phyloP scores from a whole-genome alignment of 2,888 invertebrate species.

The Nomada ruficornis region DNA sequence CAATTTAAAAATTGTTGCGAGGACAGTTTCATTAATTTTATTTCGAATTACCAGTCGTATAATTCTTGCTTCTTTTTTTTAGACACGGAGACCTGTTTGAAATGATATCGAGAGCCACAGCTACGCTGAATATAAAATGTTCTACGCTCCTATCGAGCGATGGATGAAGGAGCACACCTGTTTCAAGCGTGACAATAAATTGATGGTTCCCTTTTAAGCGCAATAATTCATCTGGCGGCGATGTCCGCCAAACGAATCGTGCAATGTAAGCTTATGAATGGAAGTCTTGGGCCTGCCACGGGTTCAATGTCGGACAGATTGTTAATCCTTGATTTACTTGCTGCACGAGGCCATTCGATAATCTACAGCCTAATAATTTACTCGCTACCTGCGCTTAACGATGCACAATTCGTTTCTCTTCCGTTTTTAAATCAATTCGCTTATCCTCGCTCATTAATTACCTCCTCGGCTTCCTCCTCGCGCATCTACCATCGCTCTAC shows the following conservation, averaged over 20 bases:
- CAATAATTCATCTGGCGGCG: slow-evolving; percentile 18
- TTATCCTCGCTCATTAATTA: background rate
- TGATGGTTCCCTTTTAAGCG: slow-evolving; percentile 25
- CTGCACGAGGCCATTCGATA: background rate
- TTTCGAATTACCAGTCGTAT: too few relatives aligned
- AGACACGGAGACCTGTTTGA: too few relatives aligned
- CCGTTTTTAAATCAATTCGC: background rate
- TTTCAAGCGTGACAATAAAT: slow-evolving; percentile 16
- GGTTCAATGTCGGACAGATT: background rate
- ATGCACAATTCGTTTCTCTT: background rate
- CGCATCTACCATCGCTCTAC: background rate
- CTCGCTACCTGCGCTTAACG: background rate
- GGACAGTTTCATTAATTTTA: too few relatives aligned
- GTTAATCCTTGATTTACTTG: slow-evolving; percentile 2
- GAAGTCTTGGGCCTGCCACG: background rate
- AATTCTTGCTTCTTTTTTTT: too few relatives aligned
- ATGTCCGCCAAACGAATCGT: background rate
- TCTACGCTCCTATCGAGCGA: background rate
- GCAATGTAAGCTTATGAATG: background rate
- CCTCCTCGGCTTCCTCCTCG: background rate
- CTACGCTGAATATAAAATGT: background rate
- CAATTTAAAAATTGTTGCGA: too few relatives aligned
- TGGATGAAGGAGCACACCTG: slow-evolving; percentile 1
- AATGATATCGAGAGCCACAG: background rate
- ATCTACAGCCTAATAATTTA: background rate